phyloP scores from a whole-genome alignment of 1,140 invertebrate species.

The Tigriopus japonicus region DNA sequence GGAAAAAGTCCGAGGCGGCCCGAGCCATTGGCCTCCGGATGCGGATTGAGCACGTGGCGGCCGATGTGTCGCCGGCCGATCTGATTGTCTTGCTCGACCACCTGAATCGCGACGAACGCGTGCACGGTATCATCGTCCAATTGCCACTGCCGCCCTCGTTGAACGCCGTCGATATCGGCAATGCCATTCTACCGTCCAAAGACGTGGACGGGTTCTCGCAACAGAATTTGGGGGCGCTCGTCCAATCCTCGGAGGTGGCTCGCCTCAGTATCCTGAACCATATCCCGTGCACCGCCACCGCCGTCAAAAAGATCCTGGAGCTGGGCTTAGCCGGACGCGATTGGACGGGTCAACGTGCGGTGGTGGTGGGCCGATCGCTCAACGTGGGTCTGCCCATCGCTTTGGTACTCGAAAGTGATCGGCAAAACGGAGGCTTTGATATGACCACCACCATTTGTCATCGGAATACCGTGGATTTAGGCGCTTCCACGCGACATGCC shows the following conservation, averaged over 20 bases:
- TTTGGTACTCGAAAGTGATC: conserved; percentile 55
- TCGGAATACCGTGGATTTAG: conserved; percentile 55
- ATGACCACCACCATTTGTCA: conserved; percentile 75
- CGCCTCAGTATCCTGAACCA: conserved; percentile 41
- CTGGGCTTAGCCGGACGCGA: conserved; percentile 39
- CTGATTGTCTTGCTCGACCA: neutral
- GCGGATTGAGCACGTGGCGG: neutral
- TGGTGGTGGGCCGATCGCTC: conserved; percentile 67
- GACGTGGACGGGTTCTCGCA: conserved; percentile 7
- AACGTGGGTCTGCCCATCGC: conserved; percentile 73
- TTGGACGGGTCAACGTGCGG: conserved; percentile 64
- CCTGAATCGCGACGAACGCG: neutral
- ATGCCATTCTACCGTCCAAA: conserved; percentile 5
- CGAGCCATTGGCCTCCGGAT: neutral
- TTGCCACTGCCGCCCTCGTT: neutral
- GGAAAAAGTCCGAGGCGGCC: conserved; percentile 2
- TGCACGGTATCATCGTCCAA: conserved; percentile 12
- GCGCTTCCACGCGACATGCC: conserved; percentile 42
- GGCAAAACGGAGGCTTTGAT: conserved; percentile 44
- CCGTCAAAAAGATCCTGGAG: conserved; percentile 54
- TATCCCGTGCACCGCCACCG: conserved; percentile 64
- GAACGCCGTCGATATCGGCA: neutral
- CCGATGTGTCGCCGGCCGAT: neutral
- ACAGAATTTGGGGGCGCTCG: neutral
- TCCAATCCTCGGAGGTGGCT: conserved; percentile 1